phyloP scores from a whole-genome alignment of 1,140 invertebrate species.

The Drosophila parabipectinata region DNA sequence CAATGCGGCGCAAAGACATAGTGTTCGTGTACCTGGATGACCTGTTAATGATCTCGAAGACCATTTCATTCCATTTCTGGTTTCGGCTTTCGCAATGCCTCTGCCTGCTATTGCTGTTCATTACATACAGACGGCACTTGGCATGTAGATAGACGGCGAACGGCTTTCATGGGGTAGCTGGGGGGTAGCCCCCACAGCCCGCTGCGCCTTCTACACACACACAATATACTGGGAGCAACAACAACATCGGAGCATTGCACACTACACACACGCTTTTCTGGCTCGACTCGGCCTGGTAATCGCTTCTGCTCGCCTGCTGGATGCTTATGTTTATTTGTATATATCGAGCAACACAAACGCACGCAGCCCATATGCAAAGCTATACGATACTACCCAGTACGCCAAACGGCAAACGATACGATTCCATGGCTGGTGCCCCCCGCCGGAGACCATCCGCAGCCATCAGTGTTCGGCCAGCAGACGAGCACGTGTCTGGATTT shows the following conservation, averaged over 20 bases:
- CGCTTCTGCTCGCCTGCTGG: slow-evolving; percentile 74
- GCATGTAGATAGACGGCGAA: slow-evolving; percentile 44
- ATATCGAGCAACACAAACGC: slow-evolving; percentile 81
- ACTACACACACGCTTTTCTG: slow-evolving; percentile 41
- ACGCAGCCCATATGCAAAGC: slow-evolving; percentile 73
- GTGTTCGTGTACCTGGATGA: too few species aligned
- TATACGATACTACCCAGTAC: slow-evolving; percentile 1
- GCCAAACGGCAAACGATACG: neutral
- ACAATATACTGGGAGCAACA: slow-evolving; percentile 40
- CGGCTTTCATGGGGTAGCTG: slow-evolving; percentile 61
- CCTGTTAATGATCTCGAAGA: too few species aligned
- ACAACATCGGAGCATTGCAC: slow-evolving; percentile 54
- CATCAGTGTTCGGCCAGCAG: slow-evolving; percentile 9
- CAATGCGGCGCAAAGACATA: too few species aligned
- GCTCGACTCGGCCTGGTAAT: slow-evolving; percentile 63
- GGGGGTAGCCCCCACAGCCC: slow-evolving; percentile 7
- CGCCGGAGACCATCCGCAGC: slow-evolving; percentile 32
- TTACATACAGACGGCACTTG: slow-evolving; percentile 46
- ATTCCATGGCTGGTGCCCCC: neutral
- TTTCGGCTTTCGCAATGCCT: slow-evolving; percentile 59
- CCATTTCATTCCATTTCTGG: slow-evolving; percentile 71
- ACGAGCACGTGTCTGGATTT: slow-evolving; percentile 27
- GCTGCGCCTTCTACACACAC: slow-evolving; percentile 33
- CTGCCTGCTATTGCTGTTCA: slow-evolving; percentile 44
- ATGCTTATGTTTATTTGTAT: slow-evolving; percentile 82